Percentiles rank a stretch among this genome's conserved stretches.
Conservation (phyloP, 2,888 invertebrate species). For the Xestoiulus laeticollis region DNA sequence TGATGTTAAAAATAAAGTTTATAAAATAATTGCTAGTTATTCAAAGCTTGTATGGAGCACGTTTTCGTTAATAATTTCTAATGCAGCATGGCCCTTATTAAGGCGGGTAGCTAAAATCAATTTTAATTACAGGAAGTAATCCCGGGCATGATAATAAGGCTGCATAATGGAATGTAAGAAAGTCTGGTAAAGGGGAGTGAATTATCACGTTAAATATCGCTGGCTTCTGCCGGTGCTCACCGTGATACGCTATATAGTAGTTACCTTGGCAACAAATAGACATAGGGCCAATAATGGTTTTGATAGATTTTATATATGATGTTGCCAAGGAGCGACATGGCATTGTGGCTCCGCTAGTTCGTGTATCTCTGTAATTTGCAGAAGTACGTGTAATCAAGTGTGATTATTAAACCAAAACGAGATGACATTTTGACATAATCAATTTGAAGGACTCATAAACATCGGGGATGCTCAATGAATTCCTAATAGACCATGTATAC, state of each 20-base stretch:
- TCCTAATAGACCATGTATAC: not conserved
- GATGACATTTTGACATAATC: conserved; percentile 9
- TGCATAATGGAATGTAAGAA: not conserved
- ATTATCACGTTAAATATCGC: conserved; percentile 1
- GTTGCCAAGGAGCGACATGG: not conserved
- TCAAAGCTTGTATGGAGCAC: not conserved
- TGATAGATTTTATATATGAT: not conserved
- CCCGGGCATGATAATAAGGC: conserved; percentile 9
- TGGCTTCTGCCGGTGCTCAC: not conserved
- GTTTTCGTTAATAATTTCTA: not conserved
- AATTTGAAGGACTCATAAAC: not conserved
- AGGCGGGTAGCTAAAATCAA: not conserved
- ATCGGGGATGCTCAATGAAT: not conserved
- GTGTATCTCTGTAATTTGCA: not conserved
- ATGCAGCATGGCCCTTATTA: not conserved
- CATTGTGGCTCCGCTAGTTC: not conserved
- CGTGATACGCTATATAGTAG: not conserved
- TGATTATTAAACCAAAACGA: conserved; percentile 38
- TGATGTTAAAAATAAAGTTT: not conserved
- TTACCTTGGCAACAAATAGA: not conserved
- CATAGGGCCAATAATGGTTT: not conserved
- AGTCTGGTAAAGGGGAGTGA: not conserved
- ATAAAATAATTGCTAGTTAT: not conserved
- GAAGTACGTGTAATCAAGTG: conserved; percentile 43
- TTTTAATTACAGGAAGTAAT: conserved; percentile 1